Base-by-base conservation (phyloP, 2,888 invertebrate species). In the Embidobia sp. region DNA sequence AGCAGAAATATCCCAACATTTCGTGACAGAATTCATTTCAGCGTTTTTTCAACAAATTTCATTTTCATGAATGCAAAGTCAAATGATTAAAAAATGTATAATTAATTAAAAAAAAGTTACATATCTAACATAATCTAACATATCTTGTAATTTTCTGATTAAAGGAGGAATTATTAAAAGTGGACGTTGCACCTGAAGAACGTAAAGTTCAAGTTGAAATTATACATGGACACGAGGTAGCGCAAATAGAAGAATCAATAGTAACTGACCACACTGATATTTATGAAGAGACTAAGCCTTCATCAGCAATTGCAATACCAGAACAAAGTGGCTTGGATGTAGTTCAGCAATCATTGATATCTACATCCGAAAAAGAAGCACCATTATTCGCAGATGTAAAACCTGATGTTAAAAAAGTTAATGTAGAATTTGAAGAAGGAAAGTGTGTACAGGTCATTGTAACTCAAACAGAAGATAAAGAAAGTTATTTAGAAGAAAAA, bases 391-490 rank as follows among this genome's bases (percentile, higher is more conserved):
- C 83, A 31, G 89, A 90, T 59, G 77, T 90, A 5, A 90, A 88
- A 82, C 92, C 92, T 8, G 93, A 92, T 73, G 87, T 87, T 67
- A 94, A 93, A 83, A 88, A 86, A 16, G 91, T 90, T 4, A 88
- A 90, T 57, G 83, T 92, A 22, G 90, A 83, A 22, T 92, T 91
- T 87, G 91, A 90, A 85, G 92, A 90, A 91, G 92, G 89, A 83
- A 91, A 93, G 90, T 87, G 93, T 79, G 79, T 95, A 42, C 92
- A 91, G 83, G 90, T 94, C 8, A 93, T 91, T 3, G 85, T 90
- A 81, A 89, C 89, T 0, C 85, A 87, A 61, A 78, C 87, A 1
- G 86, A 88, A 63, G 90, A 90, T 49, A 88, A 87, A 69, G 90
- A 90, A 82, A 85, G 81, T 27, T 29, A 74, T 31, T 70, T 86